A percentile compares a stretch with the other conserved stretches of the same genome.
These are phyloP conservation scores for Epinephelus awoara DNA, from an alignment of 2,797 vertebrate genomes.

Conservation along the genomic window DNA sequence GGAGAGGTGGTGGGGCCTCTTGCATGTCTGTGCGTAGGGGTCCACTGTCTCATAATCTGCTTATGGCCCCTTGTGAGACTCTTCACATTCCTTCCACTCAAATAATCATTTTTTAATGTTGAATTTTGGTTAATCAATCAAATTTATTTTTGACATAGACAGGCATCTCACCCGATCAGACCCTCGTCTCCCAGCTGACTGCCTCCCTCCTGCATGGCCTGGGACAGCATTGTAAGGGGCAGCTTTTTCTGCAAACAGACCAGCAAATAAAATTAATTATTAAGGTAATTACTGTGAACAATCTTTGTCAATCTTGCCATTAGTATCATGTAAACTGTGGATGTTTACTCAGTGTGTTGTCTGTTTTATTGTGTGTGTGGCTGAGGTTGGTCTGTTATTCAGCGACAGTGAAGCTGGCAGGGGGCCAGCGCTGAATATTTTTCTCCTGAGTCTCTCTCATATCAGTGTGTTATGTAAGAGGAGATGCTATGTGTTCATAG, in stretches of 20 bases:
- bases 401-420: slow-evolving; percentile 37
- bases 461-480: slow-evolving; percentile 63
- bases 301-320: background rate
- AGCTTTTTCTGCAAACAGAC: slow-evolving; percentile 90
- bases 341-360: background rate
- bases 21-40: no score
- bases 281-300: background rate
- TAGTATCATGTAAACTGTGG: background rate
- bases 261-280: background rate
- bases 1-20: no score
- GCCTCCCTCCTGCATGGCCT: slow-evolving; percentile 93
- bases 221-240: slow-evolving; percentile 91
- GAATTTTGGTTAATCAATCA: background rate
- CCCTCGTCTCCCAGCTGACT: slow-evolving; percentile 92
- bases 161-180: slow-evolving; percentile 89
- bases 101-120: background rate
- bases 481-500: slow-evolving; percentile 36
- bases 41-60: no score
- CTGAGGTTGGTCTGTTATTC: slow-evolving; percentile 12
- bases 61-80: background rate
- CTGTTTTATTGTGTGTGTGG: background rate
- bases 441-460: slow-evolving; percentile 55
- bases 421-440: slow-evolving; percentile 52
- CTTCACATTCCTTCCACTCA: background rate
- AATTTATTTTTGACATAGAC: background rate